Conservation (phyloP, 2,888 invertebrate genomes). For the Drosophila falleni region DNA sequence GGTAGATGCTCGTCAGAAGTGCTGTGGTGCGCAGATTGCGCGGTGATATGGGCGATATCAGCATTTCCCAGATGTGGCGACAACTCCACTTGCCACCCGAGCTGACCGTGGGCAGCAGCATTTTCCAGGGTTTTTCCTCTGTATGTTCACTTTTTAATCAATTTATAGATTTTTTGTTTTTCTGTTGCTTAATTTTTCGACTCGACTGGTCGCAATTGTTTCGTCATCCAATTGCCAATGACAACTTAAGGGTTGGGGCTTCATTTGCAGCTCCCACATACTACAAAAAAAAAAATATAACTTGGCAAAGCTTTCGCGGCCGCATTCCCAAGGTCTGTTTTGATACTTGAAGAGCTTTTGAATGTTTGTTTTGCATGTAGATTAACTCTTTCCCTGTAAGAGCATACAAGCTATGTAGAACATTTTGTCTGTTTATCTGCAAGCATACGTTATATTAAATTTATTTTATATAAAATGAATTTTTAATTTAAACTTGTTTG, state of each 20-base stretch:
- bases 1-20: constrained; percentile 84
- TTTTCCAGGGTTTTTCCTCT: constrained; percentile 31
- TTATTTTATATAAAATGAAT: background rate
- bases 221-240: constrained; percentile 72
- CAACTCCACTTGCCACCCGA: constrained; percentile 55
- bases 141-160: constrained; percentile 61
- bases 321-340: constrained; percentile 65
- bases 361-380: constrained; percentile 33
- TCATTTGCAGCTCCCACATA: constrained; percentile 50
- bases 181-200: constrained; percentile 31
- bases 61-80: constrained; percentile 60
- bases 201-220: constrained; percentile 56
- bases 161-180: constrained; percentile 70
- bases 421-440: background rate
- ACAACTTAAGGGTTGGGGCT: constrained; percentile 41
- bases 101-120: constrained; percentile 65
- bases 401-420: background rate
- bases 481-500: no score
- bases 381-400: background rate
- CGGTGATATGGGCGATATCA: constrained; percentile 82
- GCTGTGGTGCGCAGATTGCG: constrained; percentile 84
- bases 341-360: constrained; percentile 56
- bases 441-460: background rate
- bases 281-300: constrained; percentile 21
- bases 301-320: constrained; percentile 52